These are phyloP conservation scores for Trypoxylon attenuatum DNA, from an alignment of 2,888 invertebrate genomes.

Conservation along the genomic window DNA sequence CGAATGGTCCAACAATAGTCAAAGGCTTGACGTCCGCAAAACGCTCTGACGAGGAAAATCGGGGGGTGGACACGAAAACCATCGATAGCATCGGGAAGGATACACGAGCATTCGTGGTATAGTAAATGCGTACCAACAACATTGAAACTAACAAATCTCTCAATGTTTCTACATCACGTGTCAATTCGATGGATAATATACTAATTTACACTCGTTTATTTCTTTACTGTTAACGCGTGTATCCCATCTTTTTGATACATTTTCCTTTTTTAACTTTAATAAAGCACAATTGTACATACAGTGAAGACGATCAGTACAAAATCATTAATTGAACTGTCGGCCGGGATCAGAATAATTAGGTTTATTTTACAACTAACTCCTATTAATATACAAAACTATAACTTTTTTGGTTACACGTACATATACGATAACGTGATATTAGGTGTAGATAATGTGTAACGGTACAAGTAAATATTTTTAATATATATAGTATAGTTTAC, in stretches of 20 bases:
- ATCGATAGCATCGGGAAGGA: constrained; percentile 52
- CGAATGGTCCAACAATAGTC: constrained; percentile 48
- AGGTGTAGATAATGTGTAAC: constrained; percentile 60
- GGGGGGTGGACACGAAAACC: constrained; percentile 40
- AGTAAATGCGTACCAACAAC: constrained; percentile 5
- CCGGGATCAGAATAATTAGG: constrained; percentile 57
- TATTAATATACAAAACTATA: constrained; percentile 74
- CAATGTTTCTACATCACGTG: background rate
- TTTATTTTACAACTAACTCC: constrained; percentile 70
- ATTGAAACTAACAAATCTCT: constrained; percentile 38
- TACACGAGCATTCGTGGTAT: constrained; percentile 42
- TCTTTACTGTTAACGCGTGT: constrained; percentile 34
- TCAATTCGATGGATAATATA: constrained; percentile 13
- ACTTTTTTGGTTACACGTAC: constrained; percentile 72
- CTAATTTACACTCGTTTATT: constrained; percentile 20
- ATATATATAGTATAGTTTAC: constrained; percentile 55
- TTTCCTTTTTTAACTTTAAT: no score
- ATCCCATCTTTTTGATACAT: constrained; percentile 29
- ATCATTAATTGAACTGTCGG: background rate
- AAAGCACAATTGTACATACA: constrained; percentile 26
- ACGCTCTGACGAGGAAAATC: constrained; percentile 52
- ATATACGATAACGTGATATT: constrained; percentile 48
- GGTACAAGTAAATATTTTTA: constrained; percentile 56
- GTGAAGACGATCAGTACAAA: constrained; percentile 22
- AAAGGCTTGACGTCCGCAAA: constrained; percentile 54